Evolutionary conservation across 2,797 vertebrate genomes (phyloP), one percentile per base, ranked within the genome.

Genomic region (Falco peregrinus): DNA sequence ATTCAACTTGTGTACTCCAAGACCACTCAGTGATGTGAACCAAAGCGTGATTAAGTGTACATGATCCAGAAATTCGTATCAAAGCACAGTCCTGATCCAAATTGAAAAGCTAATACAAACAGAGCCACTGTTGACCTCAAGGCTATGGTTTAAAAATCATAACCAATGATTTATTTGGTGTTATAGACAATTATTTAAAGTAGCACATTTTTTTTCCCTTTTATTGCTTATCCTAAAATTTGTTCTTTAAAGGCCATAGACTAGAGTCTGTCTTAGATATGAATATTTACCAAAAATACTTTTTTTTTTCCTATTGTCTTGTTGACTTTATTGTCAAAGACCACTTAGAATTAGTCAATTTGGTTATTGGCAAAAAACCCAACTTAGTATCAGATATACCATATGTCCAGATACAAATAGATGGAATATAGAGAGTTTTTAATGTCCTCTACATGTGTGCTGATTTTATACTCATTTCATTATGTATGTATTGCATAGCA

Each of bases 221-320:
- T 73, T 33, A 59, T 31, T 87, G 8, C 5, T 64, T 7, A 1
- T 57, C 26, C 11, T 86, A 83, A 57, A 68, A 47, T 68, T 24
- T 51, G 2, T 50, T 47, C 9, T 13, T 4, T 26, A 84, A 28
- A 82, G 87, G 37, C 17, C 43, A 13, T 24, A 51, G 13, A 19
- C 21, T 45, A 65, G 6, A 61, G 31, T 45, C 10, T 87, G 13
- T 61, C 45, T 51, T 69, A 50, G 25, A 71, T 18, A 92, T 1
- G 5, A 45, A 57, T 2, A 39, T 20, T 53, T 45, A 39, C 3
- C 68, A 53, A 47, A 70, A 57, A 22, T 0, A 3, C 0, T 6
- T 26, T 15, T 14, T 39, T 35, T 83, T 54, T n/a, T 5, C 9
- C 28, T 48, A 31, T 3, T 35, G 3, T 28, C 19, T 45, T 59